Evolutionary conservation across 2,113 vertebrate species (phyloP), one percentile per base, ranked within the genome.

Genomic region (Catharus fuscescens): DNA sequence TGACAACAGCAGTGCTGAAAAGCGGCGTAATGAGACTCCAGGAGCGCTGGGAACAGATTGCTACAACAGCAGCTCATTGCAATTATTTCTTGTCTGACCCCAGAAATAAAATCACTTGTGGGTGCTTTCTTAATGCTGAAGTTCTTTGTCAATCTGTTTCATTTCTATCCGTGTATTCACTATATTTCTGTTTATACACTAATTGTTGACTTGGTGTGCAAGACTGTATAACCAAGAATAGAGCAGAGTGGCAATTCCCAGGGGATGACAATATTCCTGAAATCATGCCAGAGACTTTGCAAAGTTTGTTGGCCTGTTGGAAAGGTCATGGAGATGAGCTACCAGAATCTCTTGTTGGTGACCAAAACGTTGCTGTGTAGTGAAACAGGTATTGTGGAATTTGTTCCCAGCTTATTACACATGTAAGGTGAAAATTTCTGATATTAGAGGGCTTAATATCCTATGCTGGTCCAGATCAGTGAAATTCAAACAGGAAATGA

Each of bases 1-100:
- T 95, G 96, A 97, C 96, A 97, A 95, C 84, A 66, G 94, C 91
- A 85, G 90, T 18, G 5, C 69, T 64, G 95, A 89, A 64, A 79
- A 89, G 64, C 40, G 12, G 53, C 2, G 8, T 79, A 71, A 84
- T 56, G 80, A 94, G 92, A 61, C 60, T 71, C 56, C 34, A 77
- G 85, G 83, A 93, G 86, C 61, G 6, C 53, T 26, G 72, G 72
- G 86, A 93, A 69, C 80, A 42, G 9, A 14, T 60, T 1, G 0
- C 64, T 54, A n/a, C 60, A 80, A 44, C 86, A 67, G 80, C 64
- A 52, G 47, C 91, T 93, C 60, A 5, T 85, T 36, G 12, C 79
- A 67, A 40, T 45, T n/a, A 26, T 64, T 86, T 86, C 94, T 91
- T 53, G 65, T 72, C 91, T 81, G 70, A 79, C 77, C 91, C 77